Evolutionary conservation across 2,888 invertebrate species (phyloP), one percentile per base, ranked within the genome.

Genomic region (Pseudococcus longispinus): DNA sequence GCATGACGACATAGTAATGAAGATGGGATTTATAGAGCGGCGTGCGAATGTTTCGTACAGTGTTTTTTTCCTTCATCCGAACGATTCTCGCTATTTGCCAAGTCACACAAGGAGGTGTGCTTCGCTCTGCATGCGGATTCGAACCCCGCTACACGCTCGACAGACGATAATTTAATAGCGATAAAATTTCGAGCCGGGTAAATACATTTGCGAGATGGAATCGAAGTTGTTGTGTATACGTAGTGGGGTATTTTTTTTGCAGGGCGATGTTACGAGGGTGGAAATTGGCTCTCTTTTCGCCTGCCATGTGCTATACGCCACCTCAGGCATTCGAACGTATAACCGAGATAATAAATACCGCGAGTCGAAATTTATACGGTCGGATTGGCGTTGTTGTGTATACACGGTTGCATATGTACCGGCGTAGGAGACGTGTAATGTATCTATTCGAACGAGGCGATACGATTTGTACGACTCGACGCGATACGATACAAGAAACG

Each of bases 81-180:
- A 60, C 60, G 60, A 60, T 60, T 60, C 23, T 60, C 60, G 20
- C 60, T 60, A 20, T 51, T 51, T 51, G 51, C 51, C 51, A 51
- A 51, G 51, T 51, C 51, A 15, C n/a, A 8, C 13, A 46, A 13
- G 4, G 44, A 11, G 15, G 1, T 8, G 15, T 15, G 46, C 46
- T 15, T 15, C 2, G 46, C 46, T 46, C 51, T 2, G 18, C 0
- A n/a, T n/a, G 5, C 51, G 51, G n/a, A 51, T 51, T 51, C 51
- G 23, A 60, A 11, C 20, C 60, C 23, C 23, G 29, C 65, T 70
- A 29, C 32, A 70, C 70, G 70, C 70, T 26, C 70, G 70, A 70
- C 60, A 60, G 60, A 60, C 60, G 70, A 70, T 70, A 70, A 70
- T 70, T 70, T 70, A 70, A 70, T 70, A 70, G 70, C 70, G 70